These are phyloP conservation scores for Odontamblyopus rebecca DNA, from an alignment of 2,797 vertebrate species.

Conservation along the genomic window DNA sequence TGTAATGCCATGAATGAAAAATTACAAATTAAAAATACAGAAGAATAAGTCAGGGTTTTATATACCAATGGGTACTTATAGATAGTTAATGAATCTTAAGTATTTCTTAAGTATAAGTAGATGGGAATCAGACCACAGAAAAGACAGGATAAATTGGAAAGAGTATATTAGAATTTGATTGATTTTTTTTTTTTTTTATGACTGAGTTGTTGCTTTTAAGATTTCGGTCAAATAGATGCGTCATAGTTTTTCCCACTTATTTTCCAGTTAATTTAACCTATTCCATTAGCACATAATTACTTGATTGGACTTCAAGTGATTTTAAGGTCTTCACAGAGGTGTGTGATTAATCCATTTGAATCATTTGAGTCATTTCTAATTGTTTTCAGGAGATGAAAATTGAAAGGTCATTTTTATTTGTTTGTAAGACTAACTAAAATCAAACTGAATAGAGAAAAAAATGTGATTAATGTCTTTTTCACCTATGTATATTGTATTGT, in stretches of 20 bases:
- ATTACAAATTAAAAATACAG: slow-evolving; percentile 5
- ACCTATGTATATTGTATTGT: no score
- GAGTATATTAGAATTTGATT: no score
- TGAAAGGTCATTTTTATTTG: neutral
- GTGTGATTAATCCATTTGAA: neutral
- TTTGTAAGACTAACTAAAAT: neutral
- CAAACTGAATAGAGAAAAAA: neutral
- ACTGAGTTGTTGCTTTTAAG: no score
- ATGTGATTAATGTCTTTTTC: no score
- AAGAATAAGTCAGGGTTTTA: neutral
- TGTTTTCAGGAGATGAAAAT: neutral
- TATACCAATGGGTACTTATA: neutral
- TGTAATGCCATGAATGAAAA: slow-evolving; percentile 22
- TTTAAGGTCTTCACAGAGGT: neutral
- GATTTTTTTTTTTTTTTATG: no score
- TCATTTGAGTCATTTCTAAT: neutral
- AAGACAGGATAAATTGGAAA: neutral
- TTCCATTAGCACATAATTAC: neutral
- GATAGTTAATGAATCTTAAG: slow-evolving; percentile 2
- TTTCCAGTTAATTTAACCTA: neutral
- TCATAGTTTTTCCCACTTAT: neutral
- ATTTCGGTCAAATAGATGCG: neutral
- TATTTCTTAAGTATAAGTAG: neutral
- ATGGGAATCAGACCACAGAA: neutral
- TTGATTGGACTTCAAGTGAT: neutral